Evolutionary conservation across 2,888 invertebrate genomes (phyloP).

Genomic region (Cantharis flavilabris): DNA sequence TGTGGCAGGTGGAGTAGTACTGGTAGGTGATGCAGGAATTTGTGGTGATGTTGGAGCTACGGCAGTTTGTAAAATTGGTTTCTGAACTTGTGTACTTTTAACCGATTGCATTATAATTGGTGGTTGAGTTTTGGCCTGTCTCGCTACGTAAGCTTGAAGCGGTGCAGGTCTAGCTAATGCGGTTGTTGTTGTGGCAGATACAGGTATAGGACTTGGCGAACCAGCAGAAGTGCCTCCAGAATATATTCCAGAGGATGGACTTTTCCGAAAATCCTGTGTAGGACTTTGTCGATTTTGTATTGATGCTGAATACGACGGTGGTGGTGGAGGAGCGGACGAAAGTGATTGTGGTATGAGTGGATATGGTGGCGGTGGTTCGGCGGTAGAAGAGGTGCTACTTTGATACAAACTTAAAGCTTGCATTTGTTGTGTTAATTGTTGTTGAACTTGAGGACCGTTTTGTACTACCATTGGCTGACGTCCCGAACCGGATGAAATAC

Average conservation of each 20-base stretch:
- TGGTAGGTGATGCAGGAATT: constrained; percentile 59
- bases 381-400: constrained; percentile 61
- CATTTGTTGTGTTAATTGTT: constrained; percentile 86
- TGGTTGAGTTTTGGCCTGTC: constrained; percentile 87
- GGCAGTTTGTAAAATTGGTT: constrained; percentile 92
- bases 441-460: constrained; percentile 79
- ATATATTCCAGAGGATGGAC: constrained; percentile 85
- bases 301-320: constrained; percentile 83
- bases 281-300: constrained; percentile 88
- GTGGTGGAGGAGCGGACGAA: constrained; percentile 71
- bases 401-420: constrained; percentile 83
- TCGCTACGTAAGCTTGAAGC: constrained; percentile 80
- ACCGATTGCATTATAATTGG: constrained; percentile 97
- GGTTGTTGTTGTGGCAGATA: constrained; percentile 64
- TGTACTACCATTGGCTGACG: constrained; percentile 81
- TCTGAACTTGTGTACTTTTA: constrained; percentile 93
- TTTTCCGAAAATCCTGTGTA: constrained; percentile 78
- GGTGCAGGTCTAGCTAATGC: constrained; percentile 80
- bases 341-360: constrained; percentile 60
- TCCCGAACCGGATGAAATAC: constrained; percentile 51
- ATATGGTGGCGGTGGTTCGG: constrained; percentile 65
- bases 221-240: constrained; percentile 80
- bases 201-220: constrained; percentile 79
- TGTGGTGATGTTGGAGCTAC: constrained; percentile 87
- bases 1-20: constrained; percentile 55